Evolutionary conservation across 92 coral and sea anemone genomes (phyloP).

Genomic region (Heliopora coerulea): DNA sequence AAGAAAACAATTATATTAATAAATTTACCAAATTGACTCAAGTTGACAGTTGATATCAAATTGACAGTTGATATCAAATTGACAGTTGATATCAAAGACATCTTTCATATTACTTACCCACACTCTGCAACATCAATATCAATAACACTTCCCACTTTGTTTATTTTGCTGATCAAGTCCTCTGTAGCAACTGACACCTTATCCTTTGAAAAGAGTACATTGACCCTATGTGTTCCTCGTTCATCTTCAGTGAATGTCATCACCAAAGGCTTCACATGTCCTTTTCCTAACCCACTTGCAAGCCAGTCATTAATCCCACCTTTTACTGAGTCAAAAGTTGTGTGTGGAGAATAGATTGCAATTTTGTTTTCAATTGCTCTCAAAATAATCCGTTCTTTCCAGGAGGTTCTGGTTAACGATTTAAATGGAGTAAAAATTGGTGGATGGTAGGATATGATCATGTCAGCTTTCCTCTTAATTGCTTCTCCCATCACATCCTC

Average conservation of each 20-base stretch:
- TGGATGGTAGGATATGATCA: constrained; percentile 92
- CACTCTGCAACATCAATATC: constrained; percentile 34
- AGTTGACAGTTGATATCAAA: too few relatives aligned
- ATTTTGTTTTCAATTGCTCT: constrained; percentile 80
- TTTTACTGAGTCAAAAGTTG: constrained; percentile 93
- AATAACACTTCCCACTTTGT: constrained; percentile 26
- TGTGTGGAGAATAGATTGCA: constrained; percentile 95
- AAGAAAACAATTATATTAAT: neutral
- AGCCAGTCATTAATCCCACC: constrained; percentile 99
- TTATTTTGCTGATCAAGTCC: constrained; percentile 37
- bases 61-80: too few relatives aligned
- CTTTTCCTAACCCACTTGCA: constrained; percentile 82
- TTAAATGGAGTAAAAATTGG: constrained; percentile 92
- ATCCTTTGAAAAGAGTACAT: constrained; percentile 37
- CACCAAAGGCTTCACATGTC: constrained; percentile 56
- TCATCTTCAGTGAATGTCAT: constrained; percentile 38
- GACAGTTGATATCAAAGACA: too few relatives aligned
- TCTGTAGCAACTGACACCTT: constrained; percentile 16
- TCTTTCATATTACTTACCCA: constrained; percentile 13
- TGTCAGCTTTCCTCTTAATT: constrained; percentile 59
- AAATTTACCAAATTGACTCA: too few relatives aligned
- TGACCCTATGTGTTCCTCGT: constrained; percentile 34
- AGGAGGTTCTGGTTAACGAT: constrained; percentile 63
- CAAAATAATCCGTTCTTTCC: constrained; percentile 85
- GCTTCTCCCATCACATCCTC: constrained; percentile 89